Evolutionary conservation across 1,140 invertebrate genomes (phyloP).

Genomic region (Drosophila micromelanica): DNA sequence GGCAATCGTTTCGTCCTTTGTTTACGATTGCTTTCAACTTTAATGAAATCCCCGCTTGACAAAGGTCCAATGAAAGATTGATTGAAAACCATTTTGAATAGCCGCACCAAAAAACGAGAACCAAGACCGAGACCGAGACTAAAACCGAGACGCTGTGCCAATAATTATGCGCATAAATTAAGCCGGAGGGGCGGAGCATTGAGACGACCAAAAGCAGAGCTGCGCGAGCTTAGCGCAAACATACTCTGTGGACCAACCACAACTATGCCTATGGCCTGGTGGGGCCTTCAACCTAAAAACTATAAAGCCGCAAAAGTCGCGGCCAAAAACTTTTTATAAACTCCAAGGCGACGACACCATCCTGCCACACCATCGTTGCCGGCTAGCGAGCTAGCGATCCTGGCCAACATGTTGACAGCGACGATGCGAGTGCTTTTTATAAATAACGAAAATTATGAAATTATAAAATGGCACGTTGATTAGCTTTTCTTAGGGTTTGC

Average conservation of each 20-base stretch:
- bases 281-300: slow-evolving; percentile 25
- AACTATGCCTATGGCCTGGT: background rate
- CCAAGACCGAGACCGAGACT: background rate
- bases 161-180: slow-evolving; percentile 80
- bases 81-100: slow-evolving; percentile 75
- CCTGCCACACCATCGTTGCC: background rate
- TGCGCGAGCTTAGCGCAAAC: slow-evolving; percentile 22
- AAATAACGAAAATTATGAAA: slow-evolving; percentile 69
- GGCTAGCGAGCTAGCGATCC: background rate
- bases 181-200: slow-evolving; percentile 41
- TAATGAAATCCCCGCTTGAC: slow-evolving; percentile 76
- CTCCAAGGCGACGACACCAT: background rate
- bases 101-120: background rate
- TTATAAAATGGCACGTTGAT: slow-evolving; percentile 69
- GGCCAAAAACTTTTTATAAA: slow-evolving; percentile 10
- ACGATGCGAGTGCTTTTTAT: slow-evolving; percentile 34
- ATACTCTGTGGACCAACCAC: slow-evolving; percentile 11
- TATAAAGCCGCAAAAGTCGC: slow-evolving; percentile 35
- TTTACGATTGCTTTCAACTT: slow-evolving; percentile 59
- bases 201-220: slow-evolving; percentile 22
- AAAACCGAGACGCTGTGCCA: background rate
- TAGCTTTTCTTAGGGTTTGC: slow-evolving; percentile 52
- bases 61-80: slow-evolving; percentile 79
- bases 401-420: slow-evolving; percentile 13
- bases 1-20: slow-evolving; percentile 45